phyloP scores from a whole-genome alignment of 2,888 invertebrate genomes.

The Limnephilus lunatus region DNA sequence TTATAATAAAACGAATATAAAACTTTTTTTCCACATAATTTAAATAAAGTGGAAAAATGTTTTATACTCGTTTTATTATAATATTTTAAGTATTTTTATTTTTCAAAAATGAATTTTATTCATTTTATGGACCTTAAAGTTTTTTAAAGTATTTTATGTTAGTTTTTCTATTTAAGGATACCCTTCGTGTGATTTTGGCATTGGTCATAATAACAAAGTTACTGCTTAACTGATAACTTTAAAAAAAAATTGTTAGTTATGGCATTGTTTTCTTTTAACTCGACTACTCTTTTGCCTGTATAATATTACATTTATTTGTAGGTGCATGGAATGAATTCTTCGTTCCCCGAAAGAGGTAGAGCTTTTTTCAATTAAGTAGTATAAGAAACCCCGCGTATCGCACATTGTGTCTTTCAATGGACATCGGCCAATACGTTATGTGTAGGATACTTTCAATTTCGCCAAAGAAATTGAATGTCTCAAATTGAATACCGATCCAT shows the following conservation, averaged over 20 bases:
- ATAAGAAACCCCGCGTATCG: slow-evolving; percentile 18
- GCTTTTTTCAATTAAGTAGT: neutral
- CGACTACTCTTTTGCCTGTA: neutral
- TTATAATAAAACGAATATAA: too few species aligned
- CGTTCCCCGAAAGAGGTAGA: neutral
- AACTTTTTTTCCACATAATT: too few species aligned
- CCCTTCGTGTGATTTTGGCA: neutral
- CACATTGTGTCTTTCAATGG: slow-evolving; percentile 39
- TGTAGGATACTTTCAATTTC: slow-evolving; percentile 58
- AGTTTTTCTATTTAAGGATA: too few species aligned
- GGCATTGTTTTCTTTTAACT: neutral
- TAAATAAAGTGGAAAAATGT: too few species aligned
- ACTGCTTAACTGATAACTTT: too few species aligned
- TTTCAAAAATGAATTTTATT: too few species aligned
- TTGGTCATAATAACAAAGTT: neutral
- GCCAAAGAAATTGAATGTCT: slow-evolving; percentile 61
- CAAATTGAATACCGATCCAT: slow-evolving; percentile 58
- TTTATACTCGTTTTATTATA: too few species aligned
- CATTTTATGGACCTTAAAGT: too few species aligned
- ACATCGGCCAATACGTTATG: slow-evolving; percentile 38
- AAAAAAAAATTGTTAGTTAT: neutral
- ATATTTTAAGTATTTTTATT: too few species aligned
- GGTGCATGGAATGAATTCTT: neutral
- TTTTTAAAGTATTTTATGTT: too few species aligned
- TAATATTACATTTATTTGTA: too few species aligned